Evolutionary conservation across 1,140 invertebrate genomes (phyloP).

Genomic region (Drosophila paulistorum): DNA sequence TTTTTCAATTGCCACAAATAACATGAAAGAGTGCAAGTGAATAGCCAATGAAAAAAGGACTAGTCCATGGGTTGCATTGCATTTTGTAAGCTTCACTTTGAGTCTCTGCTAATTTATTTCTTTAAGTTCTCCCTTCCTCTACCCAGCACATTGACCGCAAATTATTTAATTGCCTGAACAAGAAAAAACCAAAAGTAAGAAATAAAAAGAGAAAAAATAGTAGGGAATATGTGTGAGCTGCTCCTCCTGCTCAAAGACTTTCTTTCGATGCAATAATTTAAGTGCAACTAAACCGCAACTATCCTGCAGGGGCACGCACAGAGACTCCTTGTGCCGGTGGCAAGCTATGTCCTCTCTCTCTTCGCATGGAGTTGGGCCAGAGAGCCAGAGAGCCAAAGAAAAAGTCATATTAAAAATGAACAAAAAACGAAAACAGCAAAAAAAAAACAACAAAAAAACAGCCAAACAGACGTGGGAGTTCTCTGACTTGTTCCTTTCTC

Average conservation of each 20-base stretch:
- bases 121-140: conserved; percentile 45
- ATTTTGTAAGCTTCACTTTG: conserved; percentile 39
- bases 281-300: conserved; percentile 76
- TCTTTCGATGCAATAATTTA: conserved; percentile 76
- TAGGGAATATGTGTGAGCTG: conserved; percentile 29
- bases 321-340: conserved; percentile 2
- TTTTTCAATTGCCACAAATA: conserved; percentile 75
- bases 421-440: conserved; percentile 34
- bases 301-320: conserved; percentile 60
- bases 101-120: conserved; percentile 61
- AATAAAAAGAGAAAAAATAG: conserved; percentile 23
- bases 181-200: conserved; percentile 26
- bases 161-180: conserved; percentile 73
- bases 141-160: conserved; percentile 65
- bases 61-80: conserved; percentile 12
- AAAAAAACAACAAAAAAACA: conserved; percentile 23
- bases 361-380: conserved; percentile 21
- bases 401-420: conserved; percentile 79
- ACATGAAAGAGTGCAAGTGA: conserved; percentile 6
- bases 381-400: conserved; percentile 42
- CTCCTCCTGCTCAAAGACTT: conserved; percentile 61
- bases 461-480: conserved; percentile 60
- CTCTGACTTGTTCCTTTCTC: not conserved
- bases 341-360: not conserved
- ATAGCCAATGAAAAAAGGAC: conserved; percentile 2